Percentiles rank a stretch among this genome's conserved stretches.
phyloP scores from a whole-genome alignment of 2,113 vertebrate species.

The Natator depressus region DNA sequence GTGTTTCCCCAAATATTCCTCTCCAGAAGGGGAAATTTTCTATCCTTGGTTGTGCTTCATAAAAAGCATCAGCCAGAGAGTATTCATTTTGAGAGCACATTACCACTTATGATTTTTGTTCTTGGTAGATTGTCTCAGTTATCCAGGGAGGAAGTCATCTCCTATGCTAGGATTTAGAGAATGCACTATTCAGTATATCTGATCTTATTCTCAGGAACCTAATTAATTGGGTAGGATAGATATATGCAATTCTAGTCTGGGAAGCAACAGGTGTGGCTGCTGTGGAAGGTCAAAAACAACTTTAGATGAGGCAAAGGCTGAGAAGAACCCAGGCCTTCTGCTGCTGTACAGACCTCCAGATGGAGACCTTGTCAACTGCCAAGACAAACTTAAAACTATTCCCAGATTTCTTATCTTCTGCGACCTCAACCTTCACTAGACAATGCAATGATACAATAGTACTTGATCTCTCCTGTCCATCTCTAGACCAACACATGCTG shows the following conservation, averaged over 20 bases:
- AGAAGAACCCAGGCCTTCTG: neutral
- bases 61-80: neutral
- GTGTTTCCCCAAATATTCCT: neutral
- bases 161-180: neutral
- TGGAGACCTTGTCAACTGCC: neutral
- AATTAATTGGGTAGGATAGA: neutral
- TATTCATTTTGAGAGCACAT: neutral
- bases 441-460: neutral
- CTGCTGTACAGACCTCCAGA: neutral
- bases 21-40: neutral
- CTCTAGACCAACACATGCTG: neutral
- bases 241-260: neutral
- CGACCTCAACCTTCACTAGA: neutral
- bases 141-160: neutral
- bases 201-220: neutral
- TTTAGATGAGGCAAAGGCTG: neutral
- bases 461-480: neutral
- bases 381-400: neutral
- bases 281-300: neutral
- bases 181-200: fast-evolving
- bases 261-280: neutral
- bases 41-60: neutral
- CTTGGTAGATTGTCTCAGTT: neutral
- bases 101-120: neutral
- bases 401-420: neutral